A percentile compares a stretch with the other conserved stretches of the same genome.
Conservation (phyloP, 2,888 invertebrate genomes). For the Euzophera pinguis region DNA sequence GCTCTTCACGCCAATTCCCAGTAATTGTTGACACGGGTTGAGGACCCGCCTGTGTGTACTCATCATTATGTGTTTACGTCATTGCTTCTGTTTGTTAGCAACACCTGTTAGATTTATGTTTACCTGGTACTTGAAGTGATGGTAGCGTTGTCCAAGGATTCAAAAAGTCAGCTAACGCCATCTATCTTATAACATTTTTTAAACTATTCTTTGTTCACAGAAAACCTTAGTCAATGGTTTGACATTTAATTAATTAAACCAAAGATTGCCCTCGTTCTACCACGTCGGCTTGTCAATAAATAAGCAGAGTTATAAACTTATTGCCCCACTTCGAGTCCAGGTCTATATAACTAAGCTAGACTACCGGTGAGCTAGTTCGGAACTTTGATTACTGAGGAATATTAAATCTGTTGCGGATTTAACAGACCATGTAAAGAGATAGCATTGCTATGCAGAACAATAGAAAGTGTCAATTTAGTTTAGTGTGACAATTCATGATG, state of each 20-base stretch:
- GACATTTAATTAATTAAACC: background rate
- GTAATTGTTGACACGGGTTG: background rate
- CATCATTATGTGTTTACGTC: constrained; percentile 22
- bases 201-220: background rate
- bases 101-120: constrained; percentile 18
- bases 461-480: too few relatives aligned
- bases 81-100: constrained; percentile 12
- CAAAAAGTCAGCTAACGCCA: too few relatives aligned
- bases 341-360: background rate
- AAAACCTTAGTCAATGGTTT: background rate
- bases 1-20: background rate
- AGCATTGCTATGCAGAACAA: too few relatives aligned
- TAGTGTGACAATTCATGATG: too few relatives aligned
- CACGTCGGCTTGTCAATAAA: background rate
- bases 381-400: background rate
- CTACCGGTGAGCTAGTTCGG: background rate
- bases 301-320: background rate
- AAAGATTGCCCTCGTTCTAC: background rate
- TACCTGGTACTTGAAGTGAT: constrained; percentile 1
- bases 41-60: constrained; percentile 21
- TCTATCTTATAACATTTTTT: too few relatives aligned
- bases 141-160: too few relatives aligned
- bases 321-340: background rate
- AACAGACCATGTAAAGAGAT: background rate
- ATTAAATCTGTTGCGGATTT: background rate